phyloP scores from a whole-genome alignment of 2,797 vertebrate species.

The Discoglossus pictus region DNA sequence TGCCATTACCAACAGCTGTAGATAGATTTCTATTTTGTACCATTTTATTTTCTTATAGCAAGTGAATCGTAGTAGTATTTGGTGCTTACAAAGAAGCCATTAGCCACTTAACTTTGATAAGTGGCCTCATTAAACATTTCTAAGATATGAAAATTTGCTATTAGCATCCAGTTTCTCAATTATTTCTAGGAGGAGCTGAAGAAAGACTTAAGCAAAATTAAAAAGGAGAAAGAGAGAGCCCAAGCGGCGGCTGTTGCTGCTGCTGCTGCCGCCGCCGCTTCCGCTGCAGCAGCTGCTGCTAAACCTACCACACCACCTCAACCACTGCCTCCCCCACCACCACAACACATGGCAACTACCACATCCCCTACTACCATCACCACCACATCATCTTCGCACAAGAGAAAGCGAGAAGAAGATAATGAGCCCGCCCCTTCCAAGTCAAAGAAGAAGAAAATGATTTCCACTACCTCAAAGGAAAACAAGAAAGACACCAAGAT shows the following conservation, averaged over 20 bases:
- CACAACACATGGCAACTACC: conserved; percentile 60
- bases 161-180: conserved; percentile 42
- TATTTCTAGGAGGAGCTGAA: conserved; percentile 86
- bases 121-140: no score
- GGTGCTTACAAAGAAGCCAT: no score
- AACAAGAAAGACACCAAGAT: conserved; percentile 93
- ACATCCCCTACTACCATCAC: conserved; percentile 59
- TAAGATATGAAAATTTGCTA: no score
- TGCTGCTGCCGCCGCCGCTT: conserved; percentile 60
- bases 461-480: conserved; percentile 91
- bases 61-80: no score
- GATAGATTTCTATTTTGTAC: no score
- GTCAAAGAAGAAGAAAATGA: conserved; percentile 98
- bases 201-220: conserved; percentile 84
- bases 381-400: conserved; percentile 72
- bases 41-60: no score
- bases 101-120: no score
- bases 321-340: conserved; percentile 63
- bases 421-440: conserved; percentile 71
- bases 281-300: conserved; percentile 31
- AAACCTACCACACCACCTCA: conserved; percentile 40
- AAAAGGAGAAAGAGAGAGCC: conserved; percentile 83
- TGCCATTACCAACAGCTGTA: no score
- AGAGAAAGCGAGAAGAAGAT: conserved; percentile 91
- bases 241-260: conserved; percentile 75